These are phyloP conservation scores for Stigmatopora nigra DNA, from an alignment of 2,113 vertebrate species.

Conservation along the genomic window DNA sequence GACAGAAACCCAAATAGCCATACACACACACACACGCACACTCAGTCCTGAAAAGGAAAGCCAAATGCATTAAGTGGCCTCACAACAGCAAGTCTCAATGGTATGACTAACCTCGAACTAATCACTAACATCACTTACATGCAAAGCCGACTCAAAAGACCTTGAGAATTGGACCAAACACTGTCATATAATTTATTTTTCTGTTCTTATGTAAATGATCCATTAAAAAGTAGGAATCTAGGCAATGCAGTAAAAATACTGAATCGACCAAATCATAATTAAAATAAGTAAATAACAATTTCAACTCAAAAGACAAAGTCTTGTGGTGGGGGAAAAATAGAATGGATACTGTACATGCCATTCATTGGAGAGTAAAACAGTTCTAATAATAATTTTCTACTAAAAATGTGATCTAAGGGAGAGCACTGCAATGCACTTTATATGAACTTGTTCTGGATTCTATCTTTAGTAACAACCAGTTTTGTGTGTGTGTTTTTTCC, in stretches of 20 bases:
- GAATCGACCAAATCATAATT: neutral
- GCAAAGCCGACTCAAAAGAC: neutral
- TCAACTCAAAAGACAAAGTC: neutral
- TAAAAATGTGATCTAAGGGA: conserved; percentile 1
- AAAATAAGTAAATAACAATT: neutral
- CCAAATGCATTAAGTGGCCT: neutral
- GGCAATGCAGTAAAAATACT: neutral
- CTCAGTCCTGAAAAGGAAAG: conserved; percentile 4
- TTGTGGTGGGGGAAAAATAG: neutral
- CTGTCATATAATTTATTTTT: neutral
- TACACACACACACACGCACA: neutral
- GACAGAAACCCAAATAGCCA: conserved; percentile 7
- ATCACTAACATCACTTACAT: neutral
- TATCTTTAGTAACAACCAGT: neutral
- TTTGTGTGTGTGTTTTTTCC: neutral
- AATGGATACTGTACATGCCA: neutral
- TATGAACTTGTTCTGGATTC: conserved; percentile 3
- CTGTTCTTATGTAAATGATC: neutral
- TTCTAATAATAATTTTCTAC: neutral
- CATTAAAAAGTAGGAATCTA: neutral
- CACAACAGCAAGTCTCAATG: neutral
- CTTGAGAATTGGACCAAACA: neutral
- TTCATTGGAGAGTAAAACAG: neutral
- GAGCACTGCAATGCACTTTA: neutral
- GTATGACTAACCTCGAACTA: neutral